phyloP scores from a whole-genome alignment of 2,888 invertebrate species.

The Apomyelois bistriatella region DNA sequence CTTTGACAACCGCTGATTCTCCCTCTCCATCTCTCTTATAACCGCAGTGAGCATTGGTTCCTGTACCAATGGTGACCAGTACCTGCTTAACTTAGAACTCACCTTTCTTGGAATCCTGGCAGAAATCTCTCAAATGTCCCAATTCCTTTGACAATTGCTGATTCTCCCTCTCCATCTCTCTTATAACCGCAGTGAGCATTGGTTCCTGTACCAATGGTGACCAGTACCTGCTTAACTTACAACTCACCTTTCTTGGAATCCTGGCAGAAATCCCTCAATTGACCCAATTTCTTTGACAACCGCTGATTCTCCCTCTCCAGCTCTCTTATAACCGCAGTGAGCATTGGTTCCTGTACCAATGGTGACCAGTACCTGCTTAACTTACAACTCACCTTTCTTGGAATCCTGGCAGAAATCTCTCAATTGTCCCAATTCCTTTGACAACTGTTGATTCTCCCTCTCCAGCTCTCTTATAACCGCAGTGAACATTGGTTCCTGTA shows the following conservation, averaged over 20 bases:
- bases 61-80: too few relatives aligned
- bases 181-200: too few relatives aligned
- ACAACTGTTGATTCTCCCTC: constrained; percentile 24
- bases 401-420: constrained; percentile 24
- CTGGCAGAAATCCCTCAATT: constrained; percentile 27
- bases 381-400: neutral
- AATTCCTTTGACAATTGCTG: constrained; percentile 28
- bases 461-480: constrained; percentile 18
- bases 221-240: constrained; percentile 20
- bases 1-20: constrained; percentile 26
- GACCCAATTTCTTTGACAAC: constrained; percentile 28
- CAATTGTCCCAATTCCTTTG: constrained; percentile 27
- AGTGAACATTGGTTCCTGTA: constrained; percentile 12
- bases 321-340: too few relatives aligned
- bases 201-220: too few relatives aligned
- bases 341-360: too few relatives aligned
- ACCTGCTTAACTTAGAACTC: too few relatives aligned
- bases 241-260: too few relatives aligned
- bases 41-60: too few relatives aligned
- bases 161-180: too few relatives aligned
- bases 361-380: too few relatives aligned
- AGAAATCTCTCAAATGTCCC: constrained; percentile 27
- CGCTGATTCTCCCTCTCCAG: constrained; percentile 22
- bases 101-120: constrained; percentile 18
- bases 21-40: too few relatives aligned